phyloP scores from a whole-genome alignment of 2,888 invertebrate species.

The Bruchidius siliquastri region DNA sequence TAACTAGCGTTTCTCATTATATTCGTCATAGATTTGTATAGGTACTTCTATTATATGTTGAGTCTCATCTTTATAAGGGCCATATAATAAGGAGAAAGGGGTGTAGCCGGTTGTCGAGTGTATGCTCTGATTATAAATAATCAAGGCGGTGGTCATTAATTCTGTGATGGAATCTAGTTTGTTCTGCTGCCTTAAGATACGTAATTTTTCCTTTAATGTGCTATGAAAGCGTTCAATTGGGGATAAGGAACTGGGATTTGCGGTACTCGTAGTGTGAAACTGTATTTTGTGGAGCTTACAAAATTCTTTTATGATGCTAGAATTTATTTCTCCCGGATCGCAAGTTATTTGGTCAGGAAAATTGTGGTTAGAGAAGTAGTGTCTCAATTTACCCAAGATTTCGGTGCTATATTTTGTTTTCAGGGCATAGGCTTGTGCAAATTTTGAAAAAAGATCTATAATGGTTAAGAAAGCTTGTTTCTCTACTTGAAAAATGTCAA shows the following conservation, averaged over 20 bases:
- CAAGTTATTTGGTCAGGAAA: slow-evolving; percentile 12
- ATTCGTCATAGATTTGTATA: neutral
- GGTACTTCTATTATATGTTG: slow-evolving; percentile 1
- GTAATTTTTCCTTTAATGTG: neutral
- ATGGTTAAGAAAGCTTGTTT: slow-evolving; percentile 10
- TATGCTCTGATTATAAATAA: neutral
- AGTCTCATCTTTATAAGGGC: neutral
- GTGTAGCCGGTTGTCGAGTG: neutral
- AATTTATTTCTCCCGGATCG: slow-evolving; percentile 15
- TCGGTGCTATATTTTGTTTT: slow-evolving; percentile 7
- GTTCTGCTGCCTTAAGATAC: slow-evolving; percentile 5
- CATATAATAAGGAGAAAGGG: neutral
- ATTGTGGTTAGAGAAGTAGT: slow-evolving; percentile 16
- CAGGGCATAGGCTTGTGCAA: slow-evolving; percentile 14
- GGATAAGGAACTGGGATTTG: slow-evolving; percentile 3
- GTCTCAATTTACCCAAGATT: slow-evolving; percentile 14
- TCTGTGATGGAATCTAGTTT: slow-evolving; percentile 2
- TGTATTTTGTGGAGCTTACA: slow-evolving; percentile 5
- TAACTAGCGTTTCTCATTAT: neutral
- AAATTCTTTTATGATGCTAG: slow-evolving; percentile 10
- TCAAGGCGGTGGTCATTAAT: neutral
- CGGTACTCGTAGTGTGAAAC: neutral
- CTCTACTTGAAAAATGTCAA: neutral
- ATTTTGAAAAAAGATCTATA: slow-evolving; percentile 10
- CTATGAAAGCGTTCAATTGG: slow-evolving; percentile 4